Conservation (phyloP, 2,797 vertebrate genomes). For the Hyperoplus lanceolatus region DNA sequence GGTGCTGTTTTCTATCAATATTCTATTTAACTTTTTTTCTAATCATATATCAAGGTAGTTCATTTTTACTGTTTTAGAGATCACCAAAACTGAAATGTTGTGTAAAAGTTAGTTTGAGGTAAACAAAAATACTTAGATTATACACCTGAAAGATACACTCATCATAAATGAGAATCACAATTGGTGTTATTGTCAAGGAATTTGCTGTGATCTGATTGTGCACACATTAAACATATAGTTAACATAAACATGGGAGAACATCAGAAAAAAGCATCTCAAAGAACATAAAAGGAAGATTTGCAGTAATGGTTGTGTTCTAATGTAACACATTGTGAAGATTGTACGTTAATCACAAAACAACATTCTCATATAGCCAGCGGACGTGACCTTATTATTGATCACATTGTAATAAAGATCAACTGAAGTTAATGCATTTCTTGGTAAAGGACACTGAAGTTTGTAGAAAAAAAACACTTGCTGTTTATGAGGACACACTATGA, state of each 20-base stretch:
- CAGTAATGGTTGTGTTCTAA: no score
- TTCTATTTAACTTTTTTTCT: constrained; percentile 52
- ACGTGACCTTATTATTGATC: not conserved
- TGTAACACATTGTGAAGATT: no score
- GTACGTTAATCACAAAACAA: not conserved
- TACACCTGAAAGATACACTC: not conserved
- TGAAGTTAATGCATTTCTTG: constrained; percentile 12
- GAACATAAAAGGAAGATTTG: no score
- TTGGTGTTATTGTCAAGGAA: no score
- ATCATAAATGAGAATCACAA: not conserved
- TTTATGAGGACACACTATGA: constrained; percentile 85
- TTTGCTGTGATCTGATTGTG: no score
- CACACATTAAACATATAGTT: no score
- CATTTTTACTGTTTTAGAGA: not conserved
- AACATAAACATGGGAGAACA: no score
- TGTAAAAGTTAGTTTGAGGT: not conserved
- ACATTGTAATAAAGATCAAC: constrained; percentile 14
- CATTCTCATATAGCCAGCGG: not conserved
- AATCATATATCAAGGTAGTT: not conserved
- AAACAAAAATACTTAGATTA: not conserved
- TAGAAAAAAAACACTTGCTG: constrained; percentile 65
- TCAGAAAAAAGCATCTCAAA: no score
- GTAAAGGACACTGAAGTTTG: constrained; percentile 30
- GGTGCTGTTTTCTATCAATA: constrained; percentile 66
- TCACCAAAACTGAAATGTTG: not conserved